Evolutionary conservation across 1,140 invertebrate species (phyloP).

Genomic region (Aphelenchoides besseyi): DNA sequence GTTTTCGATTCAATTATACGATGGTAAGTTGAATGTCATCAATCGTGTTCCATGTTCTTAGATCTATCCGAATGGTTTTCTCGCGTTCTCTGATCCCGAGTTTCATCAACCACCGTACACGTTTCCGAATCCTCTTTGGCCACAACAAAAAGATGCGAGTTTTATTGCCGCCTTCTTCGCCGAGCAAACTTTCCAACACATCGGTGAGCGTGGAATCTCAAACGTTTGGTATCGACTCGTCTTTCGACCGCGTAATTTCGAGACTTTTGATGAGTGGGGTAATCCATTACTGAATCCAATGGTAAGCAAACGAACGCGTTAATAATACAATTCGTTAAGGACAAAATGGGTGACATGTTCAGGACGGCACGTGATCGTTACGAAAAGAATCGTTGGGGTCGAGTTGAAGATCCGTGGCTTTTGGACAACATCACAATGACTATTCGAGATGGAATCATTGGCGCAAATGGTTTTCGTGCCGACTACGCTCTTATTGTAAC

Average conservation of each 20-base stretch:
- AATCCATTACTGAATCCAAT: slow-evolving; percentile 34
- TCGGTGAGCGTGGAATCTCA: slow-evolving; percentile 47
- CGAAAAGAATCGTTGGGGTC: slow-evolving; percentile 66
- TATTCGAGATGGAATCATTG: slow-evolving; percentile 82
- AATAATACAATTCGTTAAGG: background rate
- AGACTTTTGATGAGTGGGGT: slow-evolving; percentile 47
- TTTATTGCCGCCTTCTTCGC: slow-evolving; percentile 90
- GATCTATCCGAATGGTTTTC: slow-evolving; percentile 41
- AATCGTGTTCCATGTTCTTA: slow-evolving; percentile 35
- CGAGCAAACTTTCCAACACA: slow-evolving; percentile 65
- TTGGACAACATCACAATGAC: slow-evolving; percentile 79
- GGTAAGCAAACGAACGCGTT: too few relatives aligned
- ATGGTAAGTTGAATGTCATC: slow-evolving; percentile 69
- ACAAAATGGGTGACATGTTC: slow-evolving; percentile 41
- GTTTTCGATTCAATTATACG: slow-evolving; percentile 87
- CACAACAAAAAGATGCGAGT: slow-evolving; percentile 78
- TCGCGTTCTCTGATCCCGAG: slow-evolving; percentile 47
- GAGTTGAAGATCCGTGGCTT: slow-evolving; percentile 74
- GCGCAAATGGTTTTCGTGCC: slow-evolving; percentile 79
- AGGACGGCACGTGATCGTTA: slow-evolving; percentile 36
- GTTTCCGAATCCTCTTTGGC: slow-evolving; percentile 82
- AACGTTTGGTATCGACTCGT: slow-evolving; percentile 48
- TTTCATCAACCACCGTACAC: slow-evolving; percentile 75
- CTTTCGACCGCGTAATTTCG: slow-evolving; percentile 38
- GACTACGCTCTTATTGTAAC: slow-evolving; percentile 86